phyloP scores from a whole-genome alignment of 2,113 vertebrate genomes.

The Sylvietta virens region DNA sequence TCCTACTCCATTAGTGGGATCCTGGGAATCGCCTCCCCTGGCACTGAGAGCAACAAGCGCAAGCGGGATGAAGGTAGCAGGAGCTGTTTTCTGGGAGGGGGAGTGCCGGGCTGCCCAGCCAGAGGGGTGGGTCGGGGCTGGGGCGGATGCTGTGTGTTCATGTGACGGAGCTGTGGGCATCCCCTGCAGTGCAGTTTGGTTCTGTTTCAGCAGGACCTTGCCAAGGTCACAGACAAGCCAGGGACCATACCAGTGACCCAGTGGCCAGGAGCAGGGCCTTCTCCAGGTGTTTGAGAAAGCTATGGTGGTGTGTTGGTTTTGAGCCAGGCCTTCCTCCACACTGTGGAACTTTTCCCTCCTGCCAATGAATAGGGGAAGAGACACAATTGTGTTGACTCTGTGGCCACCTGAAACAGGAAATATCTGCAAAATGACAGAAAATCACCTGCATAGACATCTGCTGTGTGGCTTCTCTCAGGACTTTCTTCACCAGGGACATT shows the following conservation, averaged over 20 bases:
- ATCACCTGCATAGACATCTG: not conserved
- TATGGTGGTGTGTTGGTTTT: not conserved
- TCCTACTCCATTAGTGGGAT: conserved; percentile 99
- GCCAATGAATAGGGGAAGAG: not conserved
- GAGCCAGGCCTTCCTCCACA: not conserved
- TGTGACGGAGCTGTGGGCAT: accelerated
- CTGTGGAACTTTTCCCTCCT: not conserved
- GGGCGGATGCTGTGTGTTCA: accelerated
- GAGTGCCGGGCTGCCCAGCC: accelerated
- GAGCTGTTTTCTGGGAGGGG: not conserved
- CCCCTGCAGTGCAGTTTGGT: accelerated
- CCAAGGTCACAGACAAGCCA: not conserved
- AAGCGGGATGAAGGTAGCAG: conserved; percentile 93
- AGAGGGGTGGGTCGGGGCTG: accelerated
- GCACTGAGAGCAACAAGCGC: conserved; percentile 89
- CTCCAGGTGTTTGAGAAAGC: not conserved
- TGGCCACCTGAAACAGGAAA: not conserved
- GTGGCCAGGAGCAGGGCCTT: not conserved
- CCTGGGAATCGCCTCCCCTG: conserved; percentile 90
- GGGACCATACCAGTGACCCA: accelerated
- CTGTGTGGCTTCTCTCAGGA: not conserved
- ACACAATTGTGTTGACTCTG: not conserved
- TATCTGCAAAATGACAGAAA: not conserved
- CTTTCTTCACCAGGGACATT: not conserved
- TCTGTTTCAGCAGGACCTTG: not conserved